Percentiles rank a stretch among this genome's conserved stretches.
These are phyloP conservation scores for Leptestheria dahalacensis DNA, from an alignment of 1,140 invertebrate species.

Conservation along the genomic window DNA sequence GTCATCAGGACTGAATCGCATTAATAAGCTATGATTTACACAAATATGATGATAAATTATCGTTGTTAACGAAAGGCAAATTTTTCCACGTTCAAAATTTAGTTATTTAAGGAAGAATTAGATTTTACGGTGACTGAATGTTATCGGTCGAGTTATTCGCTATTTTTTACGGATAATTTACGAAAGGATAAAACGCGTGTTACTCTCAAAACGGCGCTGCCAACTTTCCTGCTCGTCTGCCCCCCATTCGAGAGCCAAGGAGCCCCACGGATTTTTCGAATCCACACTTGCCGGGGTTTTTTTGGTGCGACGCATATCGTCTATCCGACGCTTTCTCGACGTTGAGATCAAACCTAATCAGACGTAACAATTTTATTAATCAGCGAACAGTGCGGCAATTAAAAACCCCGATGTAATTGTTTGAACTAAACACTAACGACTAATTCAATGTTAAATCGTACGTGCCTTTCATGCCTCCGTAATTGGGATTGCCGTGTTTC, in stretches of 20 bases:
- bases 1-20: too few species aligned
- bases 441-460: not conserved
- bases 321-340: conserved; percentile 33
- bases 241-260: conserved; percentile 45
- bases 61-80: too few species aligned
- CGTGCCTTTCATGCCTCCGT: conserved; percentile 31
- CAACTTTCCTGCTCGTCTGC: conserved; percentile 6
- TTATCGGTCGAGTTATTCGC: too few species aligned
- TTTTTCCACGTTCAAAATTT: too few species aligned
- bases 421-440: conserved; percentile 18
- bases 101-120: too few species aligned
- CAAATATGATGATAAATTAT: too few species aligned
- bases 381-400: too few species aligned
- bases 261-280: conserved; percentile 51
- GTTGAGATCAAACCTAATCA: conserved; percentile 36
- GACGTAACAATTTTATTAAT: too few species aligned
- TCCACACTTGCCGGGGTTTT: conserved; percentile 23
- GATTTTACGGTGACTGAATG: too few species aligned
- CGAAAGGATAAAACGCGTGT: too few species aligned
- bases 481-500: conserved; percentile 47
- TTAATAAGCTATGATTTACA: too few species aligned
- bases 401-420: conserved; percentile 31
- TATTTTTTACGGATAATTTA: too few species aligned
- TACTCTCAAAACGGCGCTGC: conserved; percentile 7
- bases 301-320: conserved; percentile 21